phyloP scores from a whole-genome alignment of 2,888 invertebrate genomes.

The Himalopsyche tibetana region DNA sequence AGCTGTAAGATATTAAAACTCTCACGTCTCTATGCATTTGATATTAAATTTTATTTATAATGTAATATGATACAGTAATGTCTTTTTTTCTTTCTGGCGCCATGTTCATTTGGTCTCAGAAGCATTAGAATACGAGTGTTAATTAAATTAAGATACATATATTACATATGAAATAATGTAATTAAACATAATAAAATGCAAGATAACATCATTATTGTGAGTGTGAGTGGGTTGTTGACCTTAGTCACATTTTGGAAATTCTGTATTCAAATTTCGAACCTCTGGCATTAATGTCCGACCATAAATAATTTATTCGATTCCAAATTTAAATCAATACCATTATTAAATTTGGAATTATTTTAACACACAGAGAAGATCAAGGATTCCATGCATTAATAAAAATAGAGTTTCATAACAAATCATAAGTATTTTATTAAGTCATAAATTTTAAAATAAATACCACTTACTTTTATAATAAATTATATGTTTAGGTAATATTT shows the following conservation, averaged over 20 bases:
- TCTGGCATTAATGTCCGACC: slow-evolving; percentile 6
- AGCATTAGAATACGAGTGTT: slow-evolving; percentile 52
- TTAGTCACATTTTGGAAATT: background rate
- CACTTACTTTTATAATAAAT: background rate
- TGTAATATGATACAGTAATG: slow-evolving; percentile 12
- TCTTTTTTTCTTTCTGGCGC: background rate
- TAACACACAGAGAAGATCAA: background rate
- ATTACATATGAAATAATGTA: slow-evolving; percentile 45
- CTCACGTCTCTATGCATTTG: background rate
- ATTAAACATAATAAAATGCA: slow-evolving; percentile 53
- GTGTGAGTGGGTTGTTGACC: slow-evolving; percentile 36
- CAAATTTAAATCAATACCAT: background rate
- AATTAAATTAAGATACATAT: slow-evolving; percentile 58
- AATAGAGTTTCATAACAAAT: background rate
- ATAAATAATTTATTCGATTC: slow-evolving; percentile 26
- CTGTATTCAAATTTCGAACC: slow-evolving; percentile 14
- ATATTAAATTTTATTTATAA: background rate
- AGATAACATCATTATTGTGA: slow-evolving; percentile 48
- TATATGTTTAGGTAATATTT: too few species aligned
- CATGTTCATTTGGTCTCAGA: background rate
- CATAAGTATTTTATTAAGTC: background rate
- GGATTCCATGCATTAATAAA: background rate
- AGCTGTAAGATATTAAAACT: background rate
- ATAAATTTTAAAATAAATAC: background rate
- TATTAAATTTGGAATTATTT: slow-evolving; percentile 11